Conservation (phyloP, 1,140 invertebrate genomes). For the Zaprionus gabonicus region DNA sequence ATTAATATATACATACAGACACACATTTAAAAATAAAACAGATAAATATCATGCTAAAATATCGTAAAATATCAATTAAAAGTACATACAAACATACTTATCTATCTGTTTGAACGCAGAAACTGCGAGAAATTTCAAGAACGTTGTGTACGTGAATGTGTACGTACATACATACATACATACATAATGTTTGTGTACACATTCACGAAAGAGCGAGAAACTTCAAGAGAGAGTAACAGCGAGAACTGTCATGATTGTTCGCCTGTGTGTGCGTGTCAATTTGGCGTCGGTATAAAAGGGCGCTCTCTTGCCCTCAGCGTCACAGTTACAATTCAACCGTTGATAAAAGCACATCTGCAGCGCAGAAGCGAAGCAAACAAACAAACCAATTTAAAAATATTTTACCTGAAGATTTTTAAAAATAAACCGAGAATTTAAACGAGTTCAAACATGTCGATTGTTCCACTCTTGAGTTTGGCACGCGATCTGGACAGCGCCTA, state of each 20-base stretch:
- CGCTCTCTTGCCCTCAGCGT: not conserved
- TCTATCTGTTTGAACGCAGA: constrained; percentile 26
- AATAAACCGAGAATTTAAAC: constrained; percentile 15
- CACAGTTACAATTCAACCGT: constrained; percentile 34
- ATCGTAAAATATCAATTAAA: constrained; percentile 1
- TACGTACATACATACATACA: no score
- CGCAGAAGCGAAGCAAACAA: constrained; percentile 6
- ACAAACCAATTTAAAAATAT: constrained; percentile 2
- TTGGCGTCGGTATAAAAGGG: constrained; percentile 66
- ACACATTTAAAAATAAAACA: constrained; percentile 20
- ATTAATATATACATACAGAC: constrained; percentile 43
- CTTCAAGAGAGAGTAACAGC: constrained; percentile 45
- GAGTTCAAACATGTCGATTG: constrained; percentile 73
- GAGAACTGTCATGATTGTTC: constrained; percentile 28
- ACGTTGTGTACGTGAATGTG: constrained; percentile 25
- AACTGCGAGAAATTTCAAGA: constrained; percentile 59
- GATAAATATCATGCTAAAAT: not conserved
- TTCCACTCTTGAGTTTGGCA: constrained; percentile 72
- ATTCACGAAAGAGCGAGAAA: constrained; percentile 57
- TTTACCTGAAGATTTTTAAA: not conserved
- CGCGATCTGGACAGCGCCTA: constrained; percentile 66
- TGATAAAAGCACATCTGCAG: constrained; percentile 11
- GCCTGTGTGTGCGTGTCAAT: constrained; percentile 24
- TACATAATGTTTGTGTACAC: not conserved
- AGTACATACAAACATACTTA: constrained; percentile 14